Percentiles rank a stretch among this genome's conserved stretches.
Evolutionary conservation across 2,113 vertebrate genomes (phyloP).

Genomic region (Helogale parvula): DNA sequence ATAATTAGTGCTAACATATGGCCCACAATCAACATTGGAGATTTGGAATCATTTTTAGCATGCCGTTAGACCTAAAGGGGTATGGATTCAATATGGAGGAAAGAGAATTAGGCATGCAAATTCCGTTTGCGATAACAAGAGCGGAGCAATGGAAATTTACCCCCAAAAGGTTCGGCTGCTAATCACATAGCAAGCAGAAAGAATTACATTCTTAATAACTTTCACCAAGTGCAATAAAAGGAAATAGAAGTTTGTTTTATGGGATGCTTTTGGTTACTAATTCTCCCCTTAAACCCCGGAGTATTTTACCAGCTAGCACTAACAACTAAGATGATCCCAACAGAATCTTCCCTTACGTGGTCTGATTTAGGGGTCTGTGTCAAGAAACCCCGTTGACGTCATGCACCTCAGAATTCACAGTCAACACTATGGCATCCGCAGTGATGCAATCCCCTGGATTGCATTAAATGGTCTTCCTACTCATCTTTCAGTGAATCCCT

Average conservation of each 20-base stretch:
- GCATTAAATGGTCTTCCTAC: neutral
- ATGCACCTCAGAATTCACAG: neutral
- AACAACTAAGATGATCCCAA: neutral
- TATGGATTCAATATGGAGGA: slow-evolving; percentile 84
- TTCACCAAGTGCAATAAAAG: slow-evolving; percentile 73
- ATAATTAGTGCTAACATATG: slow-evolving; percentile 92
- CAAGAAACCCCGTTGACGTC: neutral
- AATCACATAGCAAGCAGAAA: slow-evolving; percentile 69
- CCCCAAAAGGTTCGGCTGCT: slow-evolving; percentile 79
- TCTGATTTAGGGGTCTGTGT: neutral
- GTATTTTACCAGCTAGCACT: slow-evolving; percentile 47
- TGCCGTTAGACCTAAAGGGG: slow-evolving; percentile 87
- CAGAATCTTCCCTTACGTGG: neutral
- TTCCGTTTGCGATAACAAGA: slow-evolving; percentile 81
- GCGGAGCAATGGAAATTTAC: slow-evolving; percentile 78
- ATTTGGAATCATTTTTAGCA: slow-evolving; percentile 88
- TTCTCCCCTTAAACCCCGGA: slow-evolving; percentile 54
- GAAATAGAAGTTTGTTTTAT: slow-evolving; percentile 77
- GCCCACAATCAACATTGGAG: slow-evolving; percentile 88
- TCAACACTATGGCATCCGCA: neutral
- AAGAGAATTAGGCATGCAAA: slow-evolving; percentile 84
- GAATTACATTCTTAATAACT: slow-evolving; percentile 77
- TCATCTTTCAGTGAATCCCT: neutral
- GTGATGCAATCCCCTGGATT: neutral
- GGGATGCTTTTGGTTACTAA: slow-evolving; percentile 60